phyloP scores from a whole-genome alignment of 2,113 vertebrate genomes.

The Hemichromis elongatus region DNA sequence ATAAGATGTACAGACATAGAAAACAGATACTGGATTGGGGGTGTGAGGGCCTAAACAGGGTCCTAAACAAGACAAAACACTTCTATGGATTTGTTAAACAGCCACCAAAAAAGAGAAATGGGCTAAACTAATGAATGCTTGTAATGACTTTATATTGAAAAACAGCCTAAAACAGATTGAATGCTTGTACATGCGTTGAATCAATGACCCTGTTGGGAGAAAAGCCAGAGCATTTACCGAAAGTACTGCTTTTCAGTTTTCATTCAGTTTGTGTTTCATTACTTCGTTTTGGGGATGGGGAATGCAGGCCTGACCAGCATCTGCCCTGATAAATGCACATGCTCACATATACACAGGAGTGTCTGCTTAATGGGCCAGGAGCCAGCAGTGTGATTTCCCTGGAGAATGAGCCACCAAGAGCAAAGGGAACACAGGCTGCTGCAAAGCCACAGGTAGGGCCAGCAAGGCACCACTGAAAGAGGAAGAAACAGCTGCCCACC shows the following conservation, averaged over 20 bases:
- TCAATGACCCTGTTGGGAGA: conserved; percentile 12
- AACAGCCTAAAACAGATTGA: conserved; percentile 18
- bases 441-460: conserved; percentile 65
- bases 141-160: conserved; percentile 27
- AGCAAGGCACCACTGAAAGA: conserved; percentile 38
- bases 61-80: background rate
- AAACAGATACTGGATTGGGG: background rate
- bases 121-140: background rate
- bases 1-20: conserved; percentile 35
- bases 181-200: background rate
- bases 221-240: background rate
- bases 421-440: conserved; percentile 35
- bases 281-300: conserved; percentile 34
- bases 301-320: conserved; percentile 12
- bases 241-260: conserved; percentile 43
- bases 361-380: conserved; percentile 45
- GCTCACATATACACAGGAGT: background rate
- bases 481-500: conserved; percentile 66
- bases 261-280: conserved; percentile 57
- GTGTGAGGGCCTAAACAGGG: background rate
- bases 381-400: conserved; percentile 58
- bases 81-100: background rate
- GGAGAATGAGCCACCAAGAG: conserved; percentile 40
- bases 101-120: background rate
- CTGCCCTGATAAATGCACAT: background rate